Conservation (phyloP, 2,797 vertebrate genomes). For the Hydrocynus forskahlii region DNA sequence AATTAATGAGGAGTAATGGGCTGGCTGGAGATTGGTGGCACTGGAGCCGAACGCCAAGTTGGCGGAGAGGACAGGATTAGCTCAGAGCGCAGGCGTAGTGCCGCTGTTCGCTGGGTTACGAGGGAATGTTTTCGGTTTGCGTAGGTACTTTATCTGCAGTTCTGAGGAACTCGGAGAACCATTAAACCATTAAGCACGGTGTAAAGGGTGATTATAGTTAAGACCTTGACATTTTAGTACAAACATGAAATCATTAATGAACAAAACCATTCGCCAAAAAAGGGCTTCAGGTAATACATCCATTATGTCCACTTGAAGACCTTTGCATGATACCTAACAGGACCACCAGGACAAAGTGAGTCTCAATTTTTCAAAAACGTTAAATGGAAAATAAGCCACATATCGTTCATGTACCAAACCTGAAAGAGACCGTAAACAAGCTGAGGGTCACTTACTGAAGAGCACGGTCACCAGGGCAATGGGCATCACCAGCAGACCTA, state of each 20-base stretch:
- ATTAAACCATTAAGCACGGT: not conserved
- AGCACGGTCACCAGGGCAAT: conserved; percentile 91
- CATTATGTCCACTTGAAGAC: no score
- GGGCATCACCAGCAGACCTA: conserved; percentile 97
- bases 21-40: conserved; percentile 21
- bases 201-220: not conserved
- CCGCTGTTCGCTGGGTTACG: conserved; percentile 27
- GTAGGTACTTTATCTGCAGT: conserved; percentile 10
- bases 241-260: no score
- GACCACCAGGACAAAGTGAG: not conserved
- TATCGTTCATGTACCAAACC: not conserved
- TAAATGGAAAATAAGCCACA: no score
- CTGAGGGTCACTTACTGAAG: conserved; percentile 84
- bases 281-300: no score
- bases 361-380: no score
- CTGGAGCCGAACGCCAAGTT: conserved; percentile 22
- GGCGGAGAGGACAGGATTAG: conserved; percentile 6
- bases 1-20: conserved; percentile 51
- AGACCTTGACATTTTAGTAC: not conserved
- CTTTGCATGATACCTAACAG: not conserved
- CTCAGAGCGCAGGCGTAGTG: conserved; percentile 10
- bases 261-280: no score
- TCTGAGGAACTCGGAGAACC: conserved; percentile 7
- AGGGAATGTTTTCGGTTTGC: conserved; percentile 16
- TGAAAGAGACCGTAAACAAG: not conserved